Conservation (phyloP, 2,888 invertebrate species). For the Pristionchus arcanus region DNA sequence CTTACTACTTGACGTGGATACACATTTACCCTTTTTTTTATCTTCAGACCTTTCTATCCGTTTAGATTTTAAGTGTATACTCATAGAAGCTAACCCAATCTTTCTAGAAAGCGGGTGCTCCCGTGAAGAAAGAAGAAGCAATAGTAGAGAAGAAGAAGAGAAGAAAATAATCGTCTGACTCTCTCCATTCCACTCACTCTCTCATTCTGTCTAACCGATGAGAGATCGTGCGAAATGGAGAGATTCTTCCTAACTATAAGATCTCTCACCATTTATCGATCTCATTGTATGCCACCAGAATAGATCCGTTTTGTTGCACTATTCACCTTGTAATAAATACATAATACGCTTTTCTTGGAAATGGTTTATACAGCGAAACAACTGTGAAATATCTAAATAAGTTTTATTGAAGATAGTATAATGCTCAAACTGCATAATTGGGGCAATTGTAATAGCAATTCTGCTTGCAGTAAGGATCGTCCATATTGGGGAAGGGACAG, state of each 20-base stretch:
- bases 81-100: not conserved
- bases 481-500: not conserved
- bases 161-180: not conserved
- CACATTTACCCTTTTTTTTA: not conserved
- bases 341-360: too few relatives aligned
- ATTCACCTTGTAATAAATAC: too few relatives aligned
- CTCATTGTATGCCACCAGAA: not conserved
- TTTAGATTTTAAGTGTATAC: not conserved
- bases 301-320: not conserved
- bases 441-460: not conserved
- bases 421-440: not conserved
- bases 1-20: not conserved
- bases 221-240: too few relatives aligned
- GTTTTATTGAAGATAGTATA: too few relatives aligned
- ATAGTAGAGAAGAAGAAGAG: slow-evolving; percentile 21
- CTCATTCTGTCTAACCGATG: too few relatives aligned
- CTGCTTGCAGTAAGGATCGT: not conserved
- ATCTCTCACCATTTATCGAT: slow-evolving; percentile 15
- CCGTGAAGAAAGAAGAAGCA: not conserved
- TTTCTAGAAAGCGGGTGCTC: not conserved
- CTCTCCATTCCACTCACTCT: not conserved
- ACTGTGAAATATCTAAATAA: too few relatives aligned
- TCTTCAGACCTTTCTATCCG: not conserved
- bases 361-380: too few relatives aligned
- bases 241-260: too few relatives aligned